A percentile compares a stretch with the other conserved stretches of the same genome.
These are phyloP conservation scores for Enoplosus armatus DNA, from an alignment of 2,797 vertebrate species.

Conservation along the genomic window DNA sequence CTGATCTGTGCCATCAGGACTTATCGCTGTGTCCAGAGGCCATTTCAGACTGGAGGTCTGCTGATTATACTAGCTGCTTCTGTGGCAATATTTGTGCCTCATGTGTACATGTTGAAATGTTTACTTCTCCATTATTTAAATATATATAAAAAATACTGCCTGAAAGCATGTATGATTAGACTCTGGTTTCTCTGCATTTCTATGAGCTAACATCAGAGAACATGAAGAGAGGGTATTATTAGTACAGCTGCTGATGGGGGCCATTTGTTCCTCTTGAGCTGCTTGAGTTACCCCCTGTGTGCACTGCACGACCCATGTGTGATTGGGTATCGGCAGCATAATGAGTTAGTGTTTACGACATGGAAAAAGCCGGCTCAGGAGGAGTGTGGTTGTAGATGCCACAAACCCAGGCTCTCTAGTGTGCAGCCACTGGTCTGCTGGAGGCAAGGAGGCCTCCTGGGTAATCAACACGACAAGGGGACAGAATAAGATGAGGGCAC, in stretches of 20 bases:
- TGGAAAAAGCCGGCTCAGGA: constrained; percentile 49
- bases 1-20: constrained; percentile 52
- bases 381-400: constrained; percentile 18
- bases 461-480: constrained; percentile 10
- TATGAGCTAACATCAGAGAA: constrained; percentile 35
- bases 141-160: constrained; percentile 16
- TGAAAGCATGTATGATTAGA: constrained; percentile 30
- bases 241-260: constrained; percentile 58
- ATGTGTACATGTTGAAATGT: constrained; percentile 19
- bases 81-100: constrained; percentile 24
- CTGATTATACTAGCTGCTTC: constrained; percentile 39
- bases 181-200: constrained; percentile 29
- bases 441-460: constrained; percentile 10
- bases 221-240: constrained; percentile 51
- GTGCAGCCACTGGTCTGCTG: constrained; percentile 15
- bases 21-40: constrained; percentile 61
- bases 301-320: constrained; percentile 17
- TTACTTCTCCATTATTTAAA: constrained; percentile 20
- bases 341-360: constrained; percentile 64
- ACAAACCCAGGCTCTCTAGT: constrained; percentile 29
- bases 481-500: constrained; percentile 6
- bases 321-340: constrained; percentile 45
- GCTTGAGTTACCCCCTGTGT: constrained; percentile 55
- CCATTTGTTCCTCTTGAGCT: constrained; percentile 71
- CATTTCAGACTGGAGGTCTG: constrained; percentile 36